Evolutionary conservation across 1,140 invertebrate genomes (phyloP), one percentile per base, ranked within the genome.

Genomic region (Anastrepha ludens): DNA sequence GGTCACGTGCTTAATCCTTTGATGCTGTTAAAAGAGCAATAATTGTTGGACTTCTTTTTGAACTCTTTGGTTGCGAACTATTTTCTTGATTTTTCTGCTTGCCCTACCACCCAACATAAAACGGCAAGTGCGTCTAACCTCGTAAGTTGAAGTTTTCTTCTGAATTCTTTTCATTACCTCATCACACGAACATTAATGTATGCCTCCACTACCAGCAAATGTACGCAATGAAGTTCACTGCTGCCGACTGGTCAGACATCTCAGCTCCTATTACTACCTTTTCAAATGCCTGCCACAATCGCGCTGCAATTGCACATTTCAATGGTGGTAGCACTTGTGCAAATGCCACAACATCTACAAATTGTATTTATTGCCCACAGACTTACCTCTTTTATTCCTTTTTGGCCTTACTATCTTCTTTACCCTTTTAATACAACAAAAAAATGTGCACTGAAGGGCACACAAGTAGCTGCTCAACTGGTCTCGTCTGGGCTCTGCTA

Each of bases 1-100:
- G 47, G 74, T 17, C 74, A 81, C 74, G 74, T 81, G 74, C 50
- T 81, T 81, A 81, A 81, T 17, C 47, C 74, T 81, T 81, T 81
- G 47, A 81, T 81, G 74, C 47, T 55, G 47, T 50, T 11, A 81
- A 81, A 81, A 55, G 74, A 50, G 74, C 74, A 81, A 81, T 81
- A 81, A 81, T 81, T 81, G 74, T 55, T 81, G 9, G 17, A 13
- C 60, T 17, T 62, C 0, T 17, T 62, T 62, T 17, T 15, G 4
- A 15, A 62, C 60, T 15, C n/a, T 62, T 62, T 6, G 4, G 9
- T 62, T 15, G 0, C 60, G 1, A 62, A 62, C 60, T 62, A 62
- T 62, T 9, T 17, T 13, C 15, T 15, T n/a, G 8, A 5, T 62
- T n/a, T 62, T 13, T 13, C 60, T 17, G 13, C 60, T 62, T 62